Conservation (phyloP, 2,797 vertebrate species). For the Chaetodon trifasciatus region DNA sequence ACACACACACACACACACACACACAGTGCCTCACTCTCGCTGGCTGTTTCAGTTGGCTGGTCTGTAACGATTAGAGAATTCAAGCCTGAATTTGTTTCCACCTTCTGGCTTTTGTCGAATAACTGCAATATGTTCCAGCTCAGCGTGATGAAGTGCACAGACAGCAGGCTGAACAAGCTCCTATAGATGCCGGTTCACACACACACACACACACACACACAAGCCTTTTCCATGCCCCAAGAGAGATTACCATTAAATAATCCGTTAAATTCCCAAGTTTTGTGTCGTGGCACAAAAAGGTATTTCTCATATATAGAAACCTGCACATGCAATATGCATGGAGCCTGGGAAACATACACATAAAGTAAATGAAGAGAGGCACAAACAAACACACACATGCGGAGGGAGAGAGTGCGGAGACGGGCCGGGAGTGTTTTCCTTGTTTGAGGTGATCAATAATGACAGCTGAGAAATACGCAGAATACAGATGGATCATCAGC, state of each 20-base stretch:
- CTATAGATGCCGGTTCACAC: constrained; percentile 10
- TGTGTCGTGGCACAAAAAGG: constrained; percentile 2
- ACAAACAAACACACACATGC: constrained; percentile 2
- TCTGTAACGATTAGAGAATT: constrained; percentile 51
- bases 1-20: background rate
- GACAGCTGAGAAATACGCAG: constrained; percentile 52
- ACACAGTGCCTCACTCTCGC: background rate
- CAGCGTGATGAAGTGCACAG: constrained; percentile 43
- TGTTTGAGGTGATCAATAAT: constrained; percentile 54
- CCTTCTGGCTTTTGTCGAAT: constrained; percentile 57
- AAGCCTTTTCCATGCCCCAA: constrained; percentile 1
- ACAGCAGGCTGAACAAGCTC: constrained; percentile 17
- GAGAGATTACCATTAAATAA: constrained; percentile 41
- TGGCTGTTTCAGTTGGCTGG: constrained; percentile 30
- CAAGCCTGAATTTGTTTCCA: constrained; percentile 52
- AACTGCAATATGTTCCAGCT: constrained; percentile 50
- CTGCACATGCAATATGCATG: background rate
- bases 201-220: constrained; percentile 19
- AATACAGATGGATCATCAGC: constrained; percentile 62
- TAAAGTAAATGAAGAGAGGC: background rate
- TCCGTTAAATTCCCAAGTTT: constrained; percentile 25
- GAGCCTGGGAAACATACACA: background rate
- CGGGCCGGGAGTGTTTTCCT: constrained; percentile 6
- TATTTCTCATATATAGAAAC: constrained; percentile 11
- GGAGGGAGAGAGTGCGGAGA: background rate